phyloP scores from a whole-genome alignment of 1,140 invertebrate species.

The Sarcophaga peregrina region DNA sequence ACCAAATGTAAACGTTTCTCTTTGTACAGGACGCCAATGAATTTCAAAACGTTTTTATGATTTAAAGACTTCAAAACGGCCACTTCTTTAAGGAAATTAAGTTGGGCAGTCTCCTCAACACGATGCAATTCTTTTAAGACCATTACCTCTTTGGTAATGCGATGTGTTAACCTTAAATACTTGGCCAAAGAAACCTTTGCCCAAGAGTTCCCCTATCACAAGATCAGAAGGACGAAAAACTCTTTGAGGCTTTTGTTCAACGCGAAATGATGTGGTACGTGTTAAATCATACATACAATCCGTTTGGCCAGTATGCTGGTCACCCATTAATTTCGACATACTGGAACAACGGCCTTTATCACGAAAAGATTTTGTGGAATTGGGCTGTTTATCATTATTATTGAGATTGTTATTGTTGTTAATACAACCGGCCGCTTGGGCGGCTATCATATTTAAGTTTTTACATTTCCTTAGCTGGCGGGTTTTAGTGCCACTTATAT shows the following conservation, averaged over 20 bases:
- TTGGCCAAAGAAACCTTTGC: slow-evolving; percentile 94
- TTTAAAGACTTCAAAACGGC: slow-evolving; percentile 87
- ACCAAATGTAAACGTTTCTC: slow-evolving; percentile 91
- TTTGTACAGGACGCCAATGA: slow-evolving; percentile 94
- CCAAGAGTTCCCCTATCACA: slow-evolving; percentile 85
- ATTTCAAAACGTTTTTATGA: slow-evolving; percentile 90
- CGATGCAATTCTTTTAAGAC: slow-evolving; percentile 94
- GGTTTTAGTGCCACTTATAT: slow-evolving; percentile 70
- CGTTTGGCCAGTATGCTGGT: slow-evolving; percentile 59
- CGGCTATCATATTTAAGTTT: slow-evolving; percentile 60
- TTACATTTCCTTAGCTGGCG: slow-evolving; percentile 70
- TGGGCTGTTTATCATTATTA: neutral
- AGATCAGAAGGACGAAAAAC: slow-evolving; percentile 91
- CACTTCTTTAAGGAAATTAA: slow-evolving; percentile 94
- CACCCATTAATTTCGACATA: slow-evolving; percentile 85
- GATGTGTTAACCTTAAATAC: slow-evolving; percentile 91
- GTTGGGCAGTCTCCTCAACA: slow-evolving; percentile 93
- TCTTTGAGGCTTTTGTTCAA: slow-evolving; percentile 78
- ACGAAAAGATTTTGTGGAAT: slow-evolving; percentile 52
- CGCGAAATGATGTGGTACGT: slow-evolving; percentile 87
- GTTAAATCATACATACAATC: slow-evolving; percentile 76
- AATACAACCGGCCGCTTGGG: neutral
- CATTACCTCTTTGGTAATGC: slow-evolving; percentile 91
- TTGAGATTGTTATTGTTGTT: neutral
- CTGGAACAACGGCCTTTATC: slow-evolving; percentile 87